Evolutionary conservation across 1,140 invertebrate species (phyloP).

Genomic region (Scylla paramamosain): DNA sequence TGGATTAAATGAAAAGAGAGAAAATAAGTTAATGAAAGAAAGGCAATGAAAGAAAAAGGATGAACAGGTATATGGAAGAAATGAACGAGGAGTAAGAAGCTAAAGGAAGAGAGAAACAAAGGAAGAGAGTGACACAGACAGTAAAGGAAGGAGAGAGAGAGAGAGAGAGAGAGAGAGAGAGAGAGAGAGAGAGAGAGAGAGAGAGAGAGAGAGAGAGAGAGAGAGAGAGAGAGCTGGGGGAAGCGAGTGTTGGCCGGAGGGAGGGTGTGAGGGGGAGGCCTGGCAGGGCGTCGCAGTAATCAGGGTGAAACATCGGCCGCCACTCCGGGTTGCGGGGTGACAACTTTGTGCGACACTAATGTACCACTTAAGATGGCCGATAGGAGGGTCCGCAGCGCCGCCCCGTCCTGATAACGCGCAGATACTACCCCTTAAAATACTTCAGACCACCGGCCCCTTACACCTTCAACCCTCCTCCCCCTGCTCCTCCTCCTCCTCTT

Average conservation of each 20-base stretch:
- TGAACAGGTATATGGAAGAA: no score
- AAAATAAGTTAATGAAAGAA: no score
- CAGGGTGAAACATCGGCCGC: constrained; percentile 54
- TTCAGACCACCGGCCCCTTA: not conserved
- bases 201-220: not conserved
- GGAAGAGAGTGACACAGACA: not conserved
- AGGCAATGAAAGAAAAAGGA: no score
- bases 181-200: constrained; percentile 24
- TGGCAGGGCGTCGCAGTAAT: constrained; percentile 57
- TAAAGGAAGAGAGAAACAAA: constrained; percentile 1
- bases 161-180: not conserved
- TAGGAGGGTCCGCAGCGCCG: constrained; percentile 40
- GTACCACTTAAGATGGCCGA: constrained; percentile 69
- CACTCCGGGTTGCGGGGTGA: constrained; percentile 63
- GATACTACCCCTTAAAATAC: constrained; percentile 66
- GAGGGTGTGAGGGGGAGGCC: not conserved
- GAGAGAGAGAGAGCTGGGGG: not conserved
- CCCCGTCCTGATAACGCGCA: constrained; percentile 60
- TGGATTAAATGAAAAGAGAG: no score
- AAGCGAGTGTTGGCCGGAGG: not conserved
- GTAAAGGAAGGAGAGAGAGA: not conserved
- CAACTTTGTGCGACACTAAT: constrained; percentile 67
- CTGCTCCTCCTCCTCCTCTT: not conserved
- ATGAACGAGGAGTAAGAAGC: not conserved
- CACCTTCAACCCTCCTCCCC: not conserved